A percentile compares a stretch with the other conserved stretches of the same genome.
Conservation (phyloP, 2,888 invertebrate species). For the Andrena bucephala region DNA sequence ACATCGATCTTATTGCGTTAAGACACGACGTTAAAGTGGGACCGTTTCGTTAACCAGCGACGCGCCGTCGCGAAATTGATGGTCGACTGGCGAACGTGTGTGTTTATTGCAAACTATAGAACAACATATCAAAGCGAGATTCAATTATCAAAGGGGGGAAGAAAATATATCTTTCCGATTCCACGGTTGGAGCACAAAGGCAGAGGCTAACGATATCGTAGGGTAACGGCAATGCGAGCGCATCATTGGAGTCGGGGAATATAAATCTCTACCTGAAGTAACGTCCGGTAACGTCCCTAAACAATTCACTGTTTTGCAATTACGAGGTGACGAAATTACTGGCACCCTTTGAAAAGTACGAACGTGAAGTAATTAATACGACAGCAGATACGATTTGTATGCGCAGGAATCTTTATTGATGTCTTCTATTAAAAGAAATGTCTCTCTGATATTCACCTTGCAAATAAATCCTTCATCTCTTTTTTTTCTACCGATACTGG, state of each 20-base stretch:
- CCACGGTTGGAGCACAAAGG: background rate
- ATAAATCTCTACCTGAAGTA: slow-evolving; percentile 40
- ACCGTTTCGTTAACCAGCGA: slow-evolving; percentile 32
- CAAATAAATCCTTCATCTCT: slow-evolving; percentile 24
- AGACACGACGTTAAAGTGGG: background rate
- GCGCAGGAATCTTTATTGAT: slow-evolving; percentile 14
- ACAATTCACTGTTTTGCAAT: slow-evolving; percentile 45
- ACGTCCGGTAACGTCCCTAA: slow-evolving; percentile 36
- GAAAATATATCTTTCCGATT: slow-evolving; percentile 1
- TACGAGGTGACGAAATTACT: slow-evolving; percentile 4
- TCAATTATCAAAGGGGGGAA: background rate
- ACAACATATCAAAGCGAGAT: slow-evolving; percentile 10
- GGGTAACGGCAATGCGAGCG: slow-evolving; percentile 12
- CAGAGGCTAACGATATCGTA: background rate
- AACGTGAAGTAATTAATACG: slow-evolving; percentile 10
- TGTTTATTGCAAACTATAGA: slow-evolving; percentile 4
- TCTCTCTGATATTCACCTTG: slow-evolving; percentile 5
- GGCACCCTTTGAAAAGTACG: slow-evolving; percentile 2
- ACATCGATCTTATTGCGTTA: background rate
- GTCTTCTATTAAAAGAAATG: slow-evolving; percentile 16
- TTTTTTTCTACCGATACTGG: slow-evolving; percentile 24
- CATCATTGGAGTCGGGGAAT: slow-evolving; percentile 14
- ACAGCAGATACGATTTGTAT: background rate
- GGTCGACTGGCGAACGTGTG: background rate
- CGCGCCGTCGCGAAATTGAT: slow-evolving; percentile 23